Percentiles rank a stretch among this genome's conserved stretches.
Conservation (phyloP, 2,888 invertebrate species). For the Mesoligia furuncula region DNA sequence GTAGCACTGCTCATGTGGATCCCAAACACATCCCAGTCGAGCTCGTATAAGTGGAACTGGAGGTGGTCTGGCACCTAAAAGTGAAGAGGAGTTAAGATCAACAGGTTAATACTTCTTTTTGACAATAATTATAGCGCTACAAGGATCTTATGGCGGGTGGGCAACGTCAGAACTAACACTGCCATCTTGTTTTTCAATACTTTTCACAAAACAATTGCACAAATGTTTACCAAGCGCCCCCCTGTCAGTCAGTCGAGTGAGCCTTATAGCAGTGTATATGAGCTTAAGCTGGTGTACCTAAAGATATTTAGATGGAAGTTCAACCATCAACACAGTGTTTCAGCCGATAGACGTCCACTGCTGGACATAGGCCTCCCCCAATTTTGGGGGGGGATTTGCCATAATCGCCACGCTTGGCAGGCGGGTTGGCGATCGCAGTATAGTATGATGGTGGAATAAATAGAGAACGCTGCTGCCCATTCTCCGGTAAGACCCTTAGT, state of each 20-base stretch:
- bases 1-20: slow-evolving; percentile 93
- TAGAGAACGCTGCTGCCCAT: no score
- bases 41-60: slow-evolving; percentile 95
- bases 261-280: background rate
- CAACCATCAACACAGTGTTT: background rate
- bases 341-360: no score
- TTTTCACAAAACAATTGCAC: no score
- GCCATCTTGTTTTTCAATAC: background rate
- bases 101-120: background rate
- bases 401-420: no score
- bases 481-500: no score
- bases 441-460: no score
- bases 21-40: slow-evolving; percentile 96
- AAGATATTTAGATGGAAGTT: background rate
- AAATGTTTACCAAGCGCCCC: background rate
- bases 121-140: background rate
- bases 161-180: background rate
- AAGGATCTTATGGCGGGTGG: background rate
- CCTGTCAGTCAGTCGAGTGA: no score
- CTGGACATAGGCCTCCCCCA: no score
- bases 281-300: background rate
- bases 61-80: slow-evolving; percentile 93
- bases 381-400: no score
- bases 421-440: no score
- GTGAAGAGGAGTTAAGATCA: background rate